Conservation (phyloP, 2,797 vertebrate species). For the Sarcoramphus papa region DNA sequence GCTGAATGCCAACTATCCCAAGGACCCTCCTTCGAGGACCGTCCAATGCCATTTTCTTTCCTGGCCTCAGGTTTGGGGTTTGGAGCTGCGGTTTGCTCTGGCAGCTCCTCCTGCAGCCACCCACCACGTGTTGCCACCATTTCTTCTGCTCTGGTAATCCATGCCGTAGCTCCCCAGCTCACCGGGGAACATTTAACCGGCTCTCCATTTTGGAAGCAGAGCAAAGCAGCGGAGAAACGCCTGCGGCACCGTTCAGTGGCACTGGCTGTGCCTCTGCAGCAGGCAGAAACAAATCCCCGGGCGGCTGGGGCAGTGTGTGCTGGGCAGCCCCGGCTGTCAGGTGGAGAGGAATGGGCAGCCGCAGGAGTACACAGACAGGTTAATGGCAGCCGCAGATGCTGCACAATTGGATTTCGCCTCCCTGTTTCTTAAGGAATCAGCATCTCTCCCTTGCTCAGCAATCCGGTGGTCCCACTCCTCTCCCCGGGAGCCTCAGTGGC, state of each 20-base stretch:
- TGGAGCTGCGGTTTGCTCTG: neutral
- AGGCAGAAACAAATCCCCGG: neutral
- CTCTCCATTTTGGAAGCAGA: neutral
- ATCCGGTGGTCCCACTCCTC: neutral
- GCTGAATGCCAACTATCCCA: neutral
- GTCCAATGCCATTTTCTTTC: neutral
- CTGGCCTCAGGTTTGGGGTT: neutral
- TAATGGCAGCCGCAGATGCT: slow-evolving; percentile 56
- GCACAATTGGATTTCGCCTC: slow-evolving; percentile 67
- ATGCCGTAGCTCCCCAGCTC: neutral
- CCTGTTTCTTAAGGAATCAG: slow-evolving; percentile 24
- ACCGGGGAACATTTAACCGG: neutral
- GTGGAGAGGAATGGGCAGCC: neutral
- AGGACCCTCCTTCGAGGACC: neutral
- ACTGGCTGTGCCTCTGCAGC: neutral
- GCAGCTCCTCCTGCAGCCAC: neutral
- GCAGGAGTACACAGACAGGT: slow-evolving; percentile 64
- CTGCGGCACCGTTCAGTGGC: neutral
- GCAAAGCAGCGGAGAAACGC: neutral
- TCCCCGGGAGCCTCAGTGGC: accelerated
- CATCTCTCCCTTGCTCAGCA: slow-evolving; percentile 1
- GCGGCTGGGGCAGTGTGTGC: neutral
- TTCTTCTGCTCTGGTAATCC: neutral
- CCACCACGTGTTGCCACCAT: neutral
- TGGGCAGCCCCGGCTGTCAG: neutral